Evolutionary conservation across 2,113 vertebrate genomes (phyloP).

Genomic region (Triplophysa dalaica): DNA sequence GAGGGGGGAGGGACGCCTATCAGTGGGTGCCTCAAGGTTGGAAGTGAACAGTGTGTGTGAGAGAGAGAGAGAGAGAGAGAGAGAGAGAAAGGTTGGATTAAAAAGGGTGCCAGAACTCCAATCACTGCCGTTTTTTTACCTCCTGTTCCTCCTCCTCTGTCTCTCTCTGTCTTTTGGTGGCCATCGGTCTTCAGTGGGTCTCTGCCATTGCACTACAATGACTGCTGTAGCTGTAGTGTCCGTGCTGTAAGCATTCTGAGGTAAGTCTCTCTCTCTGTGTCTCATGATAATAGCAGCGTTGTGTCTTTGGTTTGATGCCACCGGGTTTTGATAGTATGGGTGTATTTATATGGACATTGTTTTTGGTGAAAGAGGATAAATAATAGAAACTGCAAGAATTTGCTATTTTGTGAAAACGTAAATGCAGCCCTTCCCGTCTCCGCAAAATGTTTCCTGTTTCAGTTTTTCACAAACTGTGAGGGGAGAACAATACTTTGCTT

Average conservation of each 20-base stretch:
- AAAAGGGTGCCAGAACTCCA: conserved; percentile 43
- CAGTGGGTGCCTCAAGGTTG: conserved; percentile 35
- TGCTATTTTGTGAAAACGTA: background rate
- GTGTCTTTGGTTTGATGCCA: background rate
- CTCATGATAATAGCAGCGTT: background rate
- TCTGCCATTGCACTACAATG: conserved; percentile 56
- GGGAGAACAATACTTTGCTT: background rate
- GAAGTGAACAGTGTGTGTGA: conserved; percentile 35
- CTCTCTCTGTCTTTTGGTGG: conserved; percentile 17
- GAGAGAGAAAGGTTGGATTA: conserved; percentile 17
- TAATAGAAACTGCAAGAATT: background rate
- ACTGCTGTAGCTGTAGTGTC: conserved; percentile 50
- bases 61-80: conserved; percentile 14
- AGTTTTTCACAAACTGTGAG: background rate
- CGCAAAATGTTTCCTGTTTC: conserved; percentile 36
- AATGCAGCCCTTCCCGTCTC: conserved; percentile 40
- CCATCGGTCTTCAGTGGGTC: conserved; percentile 46
- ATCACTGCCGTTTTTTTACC: conserved; percentile 34
- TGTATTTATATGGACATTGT: background rate
- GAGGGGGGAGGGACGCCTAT: conserved; percentile 33
- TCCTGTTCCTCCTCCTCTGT: conserved; percentile 33
- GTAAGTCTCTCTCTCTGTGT: conserved; percentile 44
- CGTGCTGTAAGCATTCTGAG: conserved; percentile 58
- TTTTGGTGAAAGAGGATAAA: background rate
- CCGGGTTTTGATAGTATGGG: too few relatives aligned